These are phyloP conservation scores for Tragopan temminckii DNA, from an alignment of 2,797 vertebrate genomes.

Conservation along the genomic window DNA sequence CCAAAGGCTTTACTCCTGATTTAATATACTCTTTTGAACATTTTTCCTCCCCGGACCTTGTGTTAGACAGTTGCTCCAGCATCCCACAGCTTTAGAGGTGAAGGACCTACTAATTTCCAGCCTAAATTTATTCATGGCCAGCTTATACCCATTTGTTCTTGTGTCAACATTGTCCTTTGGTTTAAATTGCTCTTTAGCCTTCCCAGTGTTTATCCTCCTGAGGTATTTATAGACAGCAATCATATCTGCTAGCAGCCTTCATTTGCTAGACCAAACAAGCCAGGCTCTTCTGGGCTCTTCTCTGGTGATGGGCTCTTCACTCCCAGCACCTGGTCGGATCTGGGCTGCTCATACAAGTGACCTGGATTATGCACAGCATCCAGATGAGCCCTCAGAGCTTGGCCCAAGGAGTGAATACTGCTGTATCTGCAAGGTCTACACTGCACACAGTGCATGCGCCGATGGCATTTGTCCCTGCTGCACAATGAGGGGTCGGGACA, in stretches of 20 bases:
- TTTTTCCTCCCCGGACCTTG: not conserved
- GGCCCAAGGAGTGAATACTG: fast-evolving
- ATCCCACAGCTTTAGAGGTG: not conserved
- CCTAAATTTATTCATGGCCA: slow-evolving; percentile 53
- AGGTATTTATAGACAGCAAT: slow-evolving; percentile 68
- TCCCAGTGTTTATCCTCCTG: slow-evolving; percentile 64
- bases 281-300: slow-evolving; percentile 42
- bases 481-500: fast-evolving
- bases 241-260: slow-evolving; percentile 57
- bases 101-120: slow-evolving; percentile 56
- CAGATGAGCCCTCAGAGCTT: not conserved
- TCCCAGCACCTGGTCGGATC: not conserved
- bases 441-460: fast-evolving
- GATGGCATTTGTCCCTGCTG: fast-evolving
- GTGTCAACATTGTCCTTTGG: slow-evolving; percentile 64
- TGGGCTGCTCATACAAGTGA: not conserved
- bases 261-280: slow-evolving; percentile 51
- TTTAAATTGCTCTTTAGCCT: slow-evolving; percentile 63
- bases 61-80: not conserved
- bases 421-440: fast-evolving
- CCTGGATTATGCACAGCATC: not conserved
- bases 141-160: slow-evolving; percentile 43
- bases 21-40: not conserved
- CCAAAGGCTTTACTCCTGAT: slow-evolving; percentile 11
- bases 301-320: slow-evolving; percentile 32